Conservation (phyloP, 2,113 vertebrate genomes). For the Rostratula benghalensis region DNA sequence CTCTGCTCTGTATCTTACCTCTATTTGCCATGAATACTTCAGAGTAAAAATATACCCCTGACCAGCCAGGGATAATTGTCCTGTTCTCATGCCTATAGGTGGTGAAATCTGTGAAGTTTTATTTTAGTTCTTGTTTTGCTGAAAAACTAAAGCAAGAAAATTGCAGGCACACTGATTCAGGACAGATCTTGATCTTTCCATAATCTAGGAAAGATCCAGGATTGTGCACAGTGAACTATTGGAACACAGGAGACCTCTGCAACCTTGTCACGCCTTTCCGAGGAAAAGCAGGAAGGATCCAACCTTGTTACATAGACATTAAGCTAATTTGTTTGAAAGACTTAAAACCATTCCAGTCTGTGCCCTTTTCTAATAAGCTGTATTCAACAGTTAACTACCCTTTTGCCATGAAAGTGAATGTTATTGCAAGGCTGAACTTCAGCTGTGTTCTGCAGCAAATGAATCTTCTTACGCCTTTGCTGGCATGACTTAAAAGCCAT, state of each 20-base stretch:
- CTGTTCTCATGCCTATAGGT: background rate
- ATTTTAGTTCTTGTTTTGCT: background rate
- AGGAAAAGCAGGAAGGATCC: background rate
- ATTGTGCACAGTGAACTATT: background rate
- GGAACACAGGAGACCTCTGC: background rate
- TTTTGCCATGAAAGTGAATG: background rate
- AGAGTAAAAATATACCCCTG: background rate
- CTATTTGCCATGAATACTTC: background rate
- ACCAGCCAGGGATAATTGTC: background rate
- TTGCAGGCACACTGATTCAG: background rate
- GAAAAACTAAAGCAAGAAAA: background rate
- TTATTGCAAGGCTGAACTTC: background rate
- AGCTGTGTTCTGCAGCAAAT: background rate
- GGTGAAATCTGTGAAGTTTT: background rate
- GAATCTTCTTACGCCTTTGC: background rate
- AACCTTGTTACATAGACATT: background rate
- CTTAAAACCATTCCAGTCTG: background rate
- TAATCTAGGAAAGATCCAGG: background rate
- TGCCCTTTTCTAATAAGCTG: background rate
- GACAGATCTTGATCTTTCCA: background rate
- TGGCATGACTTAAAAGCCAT: slow-evolving; percentile 50
- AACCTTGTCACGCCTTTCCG: background rate
- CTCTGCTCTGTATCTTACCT: background rate
- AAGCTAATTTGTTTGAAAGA: background rate
- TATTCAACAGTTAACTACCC: background rate